Base-by-base conservation (phyloP, 2,113 vertebrate species). In the Phylloscopus trochiloides region DNA sequence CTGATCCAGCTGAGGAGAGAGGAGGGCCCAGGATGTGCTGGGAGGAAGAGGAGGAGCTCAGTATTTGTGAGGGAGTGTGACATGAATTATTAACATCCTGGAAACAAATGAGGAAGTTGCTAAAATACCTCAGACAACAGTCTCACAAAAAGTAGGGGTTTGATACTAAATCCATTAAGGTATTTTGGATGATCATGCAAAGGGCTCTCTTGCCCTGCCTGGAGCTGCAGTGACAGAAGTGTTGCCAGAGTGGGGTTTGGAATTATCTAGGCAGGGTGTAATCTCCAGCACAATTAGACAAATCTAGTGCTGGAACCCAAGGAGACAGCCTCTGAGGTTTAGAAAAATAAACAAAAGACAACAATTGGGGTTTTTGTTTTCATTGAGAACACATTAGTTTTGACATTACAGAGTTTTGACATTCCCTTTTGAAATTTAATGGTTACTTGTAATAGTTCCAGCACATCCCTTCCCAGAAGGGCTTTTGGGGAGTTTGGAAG, bases 11-110 rank as follows among this genome's bases (percentile, higher is more conserved):
- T 9, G 24, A 43, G 54, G 28, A 40, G 42, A 12, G 17, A 63
- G 40, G 31, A 54, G 25, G 7, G 14, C 40, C 32, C 0, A 0
- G 0, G 0, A 3, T 29, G 52, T 13, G 0, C 75, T 48, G 42
- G 28, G 70, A 68, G 65, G 48, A 31, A 24, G 10, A 20, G 34
- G 43, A 70, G 3, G 18, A 73, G 45, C 45, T 72, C 12, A 1
- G 29, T 18, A 29, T 14, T 3, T 62, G 10, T 18, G 67, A 62
- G 32, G 47, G 24, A 32, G 14, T 2, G 4, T 36, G 40, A 22
- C 25, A 12, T 2, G 17, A 61, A 32, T 67, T 62, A 10, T 3
- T n/a, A 6, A 71, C 47, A 28, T 24, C 16, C 7, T 40, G 54
- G 21, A 88, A 86, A 55, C 34, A 73, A 76, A 5, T 26, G 3